These are phyloP conservation scores for Lasaia peninsularis DNA, from an alignment of 1,140 invertebrate genomes.

Conservation along the genomic window DNA sequence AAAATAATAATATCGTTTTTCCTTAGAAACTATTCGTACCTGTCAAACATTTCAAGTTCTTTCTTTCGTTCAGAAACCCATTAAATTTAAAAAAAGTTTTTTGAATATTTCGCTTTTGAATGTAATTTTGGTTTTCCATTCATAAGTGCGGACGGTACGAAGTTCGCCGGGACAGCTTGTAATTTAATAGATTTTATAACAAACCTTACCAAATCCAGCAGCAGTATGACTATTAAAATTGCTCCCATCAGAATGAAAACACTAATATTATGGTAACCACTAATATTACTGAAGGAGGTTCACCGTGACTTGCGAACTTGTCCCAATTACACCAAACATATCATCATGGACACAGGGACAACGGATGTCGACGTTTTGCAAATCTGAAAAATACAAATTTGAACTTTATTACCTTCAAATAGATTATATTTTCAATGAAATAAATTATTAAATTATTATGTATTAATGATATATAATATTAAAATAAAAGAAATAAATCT, in stretches of 20 bases:
- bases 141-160: too few species aligned
- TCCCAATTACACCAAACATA: constrained; percentile 20
- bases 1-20: too few species aligned
- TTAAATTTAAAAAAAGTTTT: too few species aligned
- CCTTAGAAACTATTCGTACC: too few species aligned
- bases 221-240: background rate
- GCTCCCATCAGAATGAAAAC: background rate
- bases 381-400: constrained; percentile 16
- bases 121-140: too few species aligned
- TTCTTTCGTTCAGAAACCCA: too few species aligned
- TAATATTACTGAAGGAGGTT: background rate
- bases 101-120: too few species aligned
- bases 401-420: constrained; percentile 16
- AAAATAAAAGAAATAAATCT: constrained; percentile 29
- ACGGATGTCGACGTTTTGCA: constrained; percentile 26
- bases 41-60: too few species aligned
- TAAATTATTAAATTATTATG: background rate
- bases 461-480: constrained; percentile 27
- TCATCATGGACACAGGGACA: constrained; percentile 21
- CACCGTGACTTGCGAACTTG: constrained; percentile 13
- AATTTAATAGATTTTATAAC: too few species aligned
- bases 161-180: too few species aligned
- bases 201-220: too few species aligned
- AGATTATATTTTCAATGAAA: constrained; percentile 7
- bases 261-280: background rate